phyloP scores from a whole-genome alignment of 2,888 invertebrate species.

The Eudemis profundana region DNA sequence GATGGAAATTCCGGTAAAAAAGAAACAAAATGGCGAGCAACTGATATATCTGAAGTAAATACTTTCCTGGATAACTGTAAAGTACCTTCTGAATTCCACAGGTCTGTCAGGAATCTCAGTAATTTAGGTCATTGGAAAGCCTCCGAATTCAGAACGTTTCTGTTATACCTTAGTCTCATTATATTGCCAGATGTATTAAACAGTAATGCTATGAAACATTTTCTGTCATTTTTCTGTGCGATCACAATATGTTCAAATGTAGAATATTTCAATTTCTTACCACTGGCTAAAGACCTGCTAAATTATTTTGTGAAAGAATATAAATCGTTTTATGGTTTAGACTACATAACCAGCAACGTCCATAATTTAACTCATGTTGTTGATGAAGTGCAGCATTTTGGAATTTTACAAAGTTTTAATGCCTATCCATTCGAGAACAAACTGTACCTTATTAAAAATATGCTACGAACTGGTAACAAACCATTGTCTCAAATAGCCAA shows the following conservation, averaged over 20 bases:
- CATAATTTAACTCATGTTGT: background rate
- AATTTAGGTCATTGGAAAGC: constrained; percentile 43
- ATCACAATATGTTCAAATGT: constrained; percentile 47
- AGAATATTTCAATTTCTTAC: constrained; percentile 37
- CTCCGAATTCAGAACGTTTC: constrained; percentile 47
- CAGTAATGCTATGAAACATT: constrained; percentile 41
- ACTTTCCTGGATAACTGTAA: background rate
- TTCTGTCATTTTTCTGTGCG: constrained; percentile 45
- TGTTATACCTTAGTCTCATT: constrained; percentile 47
- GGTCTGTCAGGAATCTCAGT: background rate
- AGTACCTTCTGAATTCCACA: background rate
- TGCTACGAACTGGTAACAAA: constrained; percentile 22
- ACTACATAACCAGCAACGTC: background rate
- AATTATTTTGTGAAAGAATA: background rate
- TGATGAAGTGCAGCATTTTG: background rate
- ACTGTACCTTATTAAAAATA: constrained; percentile 20
- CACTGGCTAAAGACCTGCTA: constrained; percentile 37
- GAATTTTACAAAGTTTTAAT: constrained; percentile 1
- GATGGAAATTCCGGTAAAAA: constrained; percentile 1
- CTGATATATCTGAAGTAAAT: background rate
- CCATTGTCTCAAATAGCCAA: constrained; percentile 23
- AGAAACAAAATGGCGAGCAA: background rate
- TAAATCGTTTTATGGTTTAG: background rate
- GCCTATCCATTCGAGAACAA: constrained; percentile 18
- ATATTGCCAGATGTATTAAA: constrained; percentile 43